Evolutionary conservation across 2,888 invertebrate species (phyloP).

Genomic region (Amphipoea oculea): DNA sequence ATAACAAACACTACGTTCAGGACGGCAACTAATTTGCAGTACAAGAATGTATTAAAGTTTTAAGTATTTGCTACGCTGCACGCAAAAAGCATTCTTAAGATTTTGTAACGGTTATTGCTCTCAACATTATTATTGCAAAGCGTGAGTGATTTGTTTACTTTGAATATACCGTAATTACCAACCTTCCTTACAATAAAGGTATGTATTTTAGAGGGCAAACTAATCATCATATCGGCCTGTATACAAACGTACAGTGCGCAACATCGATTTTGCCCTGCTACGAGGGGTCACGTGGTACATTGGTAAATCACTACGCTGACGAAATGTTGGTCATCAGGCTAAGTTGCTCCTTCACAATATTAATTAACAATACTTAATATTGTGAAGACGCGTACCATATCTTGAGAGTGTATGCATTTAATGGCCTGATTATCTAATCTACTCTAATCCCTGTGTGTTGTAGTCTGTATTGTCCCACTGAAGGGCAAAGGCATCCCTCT

Average conservation of each 20-base stretch:
- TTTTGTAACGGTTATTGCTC: conserved; percentile 53
- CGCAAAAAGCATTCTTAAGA: conserved; percentile 41
- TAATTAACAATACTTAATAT: background rate
- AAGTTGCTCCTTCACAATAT: background rate
- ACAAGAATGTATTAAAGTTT: conserved; percentile 37
- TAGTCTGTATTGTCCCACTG: background rate
- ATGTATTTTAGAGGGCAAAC: background rate
- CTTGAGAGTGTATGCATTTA: background rate
- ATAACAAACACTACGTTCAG: conserved; percentile 13
- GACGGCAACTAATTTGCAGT: conserved; percentile 32
- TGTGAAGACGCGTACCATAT: background rate
- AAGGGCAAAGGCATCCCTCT: background rate
- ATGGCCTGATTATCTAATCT: background rate
- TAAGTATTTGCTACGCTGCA: conserved; percentile 34
- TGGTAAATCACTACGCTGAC: background rate
- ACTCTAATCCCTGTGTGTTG: background rate
- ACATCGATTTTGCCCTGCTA: conserved; percentile 1
- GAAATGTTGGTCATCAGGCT: background rate
- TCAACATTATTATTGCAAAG: conserved; percentile 28
- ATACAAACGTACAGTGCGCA: background rate
- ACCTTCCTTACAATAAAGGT: background rate
- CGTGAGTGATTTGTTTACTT: conserved; percentile 43
- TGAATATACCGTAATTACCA: conserved; percentile 11
- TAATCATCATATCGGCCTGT: background rate
- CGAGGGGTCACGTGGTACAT: background rate